Conservation (phyloP, 2,797 vertebrate genomes). For the Muraenolepis orangiensis region DNA sequence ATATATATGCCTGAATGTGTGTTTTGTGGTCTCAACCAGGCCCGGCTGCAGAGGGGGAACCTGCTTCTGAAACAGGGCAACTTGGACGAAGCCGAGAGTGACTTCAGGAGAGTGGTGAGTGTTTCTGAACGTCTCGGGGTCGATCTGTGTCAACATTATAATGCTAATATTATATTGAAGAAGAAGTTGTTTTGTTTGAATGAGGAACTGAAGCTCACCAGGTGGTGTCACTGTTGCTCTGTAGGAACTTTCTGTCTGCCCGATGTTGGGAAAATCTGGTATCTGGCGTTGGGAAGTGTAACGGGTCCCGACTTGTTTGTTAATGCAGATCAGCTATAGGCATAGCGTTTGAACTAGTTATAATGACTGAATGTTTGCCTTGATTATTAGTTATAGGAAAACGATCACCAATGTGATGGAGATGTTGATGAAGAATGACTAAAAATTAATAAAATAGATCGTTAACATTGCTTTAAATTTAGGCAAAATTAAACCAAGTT, state of each 20-base stretch:
- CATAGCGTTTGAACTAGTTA: background rate
- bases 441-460: background rate
- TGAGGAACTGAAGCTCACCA: constrained; percentile 33
- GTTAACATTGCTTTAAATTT: background rate
- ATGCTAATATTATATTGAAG: background rate
- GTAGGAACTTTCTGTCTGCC: background rate
- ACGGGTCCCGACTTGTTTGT: background rate
- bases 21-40: constrained; percentile 65
- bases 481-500: background rate
- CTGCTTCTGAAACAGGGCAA: constrained; percentile 91
- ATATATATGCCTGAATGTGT: background rate
- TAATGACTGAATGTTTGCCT: background rate
- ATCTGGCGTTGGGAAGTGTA: background rate
- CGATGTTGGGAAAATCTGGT: background rate
- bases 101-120: constrained; percentile 93
- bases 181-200: background rate
- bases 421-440: background rate
- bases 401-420: no score
- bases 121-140: background rate
- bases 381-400: background rate
- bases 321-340: background rate
- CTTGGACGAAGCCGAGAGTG: constrained; percentile 91
- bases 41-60: constrained; percentile 91
- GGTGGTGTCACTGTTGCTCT: constrained; percentile 57
- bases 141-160: background rate